Evolutionary conservation across 2,888 invertebrate genomes (phyloP), one percentile per base, ranked within the genome.

Genomic region (Euphydryas editha): DNA sequence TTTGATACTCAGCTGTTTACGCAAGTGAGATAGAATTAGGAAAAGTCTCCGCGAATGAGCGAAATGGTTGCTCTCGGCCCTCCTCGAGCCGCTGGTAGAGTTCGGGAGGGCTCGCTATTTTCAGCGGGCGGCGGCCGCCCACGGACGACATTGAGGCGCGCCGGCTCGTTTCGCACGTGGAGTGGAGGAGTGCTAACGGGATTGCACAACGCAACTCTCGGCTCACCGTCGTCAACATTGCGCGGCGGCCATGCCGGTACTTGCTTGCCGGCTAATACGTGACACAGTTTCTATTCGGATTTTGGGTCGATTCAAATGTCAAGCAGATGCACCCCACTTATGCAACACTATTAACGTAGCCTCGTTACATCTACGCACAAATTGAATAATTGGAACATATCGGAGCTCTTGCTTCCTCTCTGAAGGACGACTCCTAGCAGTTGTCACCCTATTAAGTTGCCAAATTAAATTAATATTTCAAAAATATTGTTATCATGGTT

Each of bases 291-390:
- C 92, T 91, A 92, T 92, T 92, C 90, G 86, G 88, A 92, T 92
- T 92, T 92, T 90, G 91, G 92, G 92, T 89, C 92, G 88, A 92
- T 90, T 87, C 88, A 92, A 92, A 92, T 92, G 92, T 92, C 92
- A 92, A 90, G 85, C 89, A 92, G 91, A 92, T 91, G 91, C 90
- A 92, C 82, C 82, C 82, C 82, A 88, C 87, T 92, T 92, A 91
- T 91, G 92, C 90, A 92, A 92, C 80, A 78, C 80, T 84, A 80
- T 81, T 83, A 84, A 81, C 81, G 81, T 83, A 84, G 81, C 80
- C 81, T 72, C 72, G 71, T 78, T 74, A 74, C 76, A 79, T 79
- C 82, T 80, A 81, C 81, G 81, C 80, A 79, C 79, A 76, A 78
- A 75, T 79, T 78, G 71, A 78, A 77, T 78, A 75, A 80, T 78